A percentile compares a stretch with the other conserved stretches of the same genome.
Conservation (phyloP, 2,113 vertebrate genomes). For the Pontoporia blainvillei region DNA sequence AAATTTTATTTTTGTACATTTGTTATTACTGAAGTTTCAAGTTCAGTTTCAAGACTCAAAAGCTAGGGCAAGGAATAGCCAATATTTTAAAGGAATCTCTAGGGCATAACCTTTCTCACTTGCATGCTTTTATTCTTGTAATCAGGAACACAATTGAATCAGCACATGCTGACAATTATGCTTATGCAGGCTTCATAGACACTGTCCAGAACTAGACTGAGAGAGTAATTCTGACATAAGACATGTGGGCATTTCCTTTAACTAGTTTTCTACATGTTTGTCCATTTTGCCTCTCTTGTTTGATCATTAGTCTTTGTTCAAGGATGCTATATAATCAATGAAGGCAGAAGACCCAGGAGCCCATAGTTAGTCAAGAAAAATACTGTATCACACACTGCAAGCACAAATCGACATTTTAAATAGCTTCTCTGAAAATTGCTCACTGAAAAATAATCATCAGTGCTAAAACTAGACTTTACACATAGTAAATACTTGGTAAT, state of each 20-base stretch:
- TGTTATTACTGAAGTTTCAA: constrained; percentile 6
- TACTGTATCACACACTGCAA: not conserved
- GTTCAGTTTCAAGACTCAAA: constrained; percentile 16
- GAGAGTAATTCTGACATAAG: constrained; percentile 33
- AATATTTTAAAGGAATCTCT: constrained; percentile 16
- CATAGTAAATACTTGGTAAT: not conserved
- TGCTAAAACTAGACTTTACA: not conserved
- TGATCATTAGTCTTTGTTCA: constrained; percentile 37
- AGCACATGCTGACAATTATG: not conserved
- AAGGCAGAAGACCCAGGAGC: not conserved
- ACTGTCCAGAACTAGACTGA: not conserved
- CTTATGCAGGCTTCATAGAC: not conserved
- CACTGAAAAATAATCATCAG: not conserved
- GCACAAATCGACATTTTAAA: not conserved
- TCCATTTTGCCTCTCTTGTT: constrained; percentile 47
- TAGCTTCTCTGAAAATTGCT: not conserved
- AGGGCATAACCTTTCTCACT: not conserved
- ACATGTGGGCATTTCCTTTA: not conserved
- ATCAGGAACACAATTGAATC: constrained; percentile 41
- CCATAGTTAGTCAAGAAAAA: constrained; percentile 17
- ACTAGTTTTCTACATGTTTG: constrained; percentile 23
- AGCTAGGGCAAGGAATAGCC: constrained; percentile 13
- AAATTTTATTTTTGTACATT: not conserved
- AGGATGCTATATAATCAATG: constrained; percentile 46
- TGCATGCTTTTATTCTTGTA: not conserved